These are phyloP conservation scores for Aplysina aerophoba DNA, from an alignment of 37 sponge, comb jelly and placozoan genomes.

Conservation along the genomic window DNA sequence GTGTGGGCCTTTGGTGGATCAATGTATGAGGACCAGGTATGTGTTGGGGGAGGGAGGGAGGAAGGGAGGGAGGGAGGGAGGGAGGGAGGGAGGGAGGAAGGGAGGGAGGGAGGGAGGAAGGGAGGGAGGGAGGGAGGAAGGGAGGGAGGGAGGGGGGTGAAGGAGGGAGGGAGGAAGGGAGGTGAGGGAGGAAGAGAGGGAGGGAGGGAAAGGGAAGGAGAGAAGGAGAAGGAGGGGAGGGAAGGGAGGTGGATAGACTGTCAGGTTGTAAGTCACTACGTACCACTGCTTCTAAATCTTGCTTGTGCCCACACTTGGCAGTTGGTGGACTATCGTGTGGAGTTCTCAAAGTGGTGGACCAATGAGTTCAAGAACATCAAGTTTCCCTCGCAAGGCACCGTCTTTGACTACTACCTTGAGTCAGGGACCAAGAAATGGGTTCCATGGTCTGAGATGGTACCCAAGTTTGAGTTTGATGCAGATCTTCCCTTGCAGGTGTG, in stretches of 20 bases:
- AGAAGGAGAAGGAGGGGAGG: too few species aligned
- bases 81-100: too few species aligned
- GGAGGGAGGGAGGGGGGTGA: too few species aligned
- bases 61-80: too few species aligned
- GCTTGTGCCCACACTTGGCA: not conserved
- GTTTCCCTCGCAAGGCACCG: conserved; percentile 97
- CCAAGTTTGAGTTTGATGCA: conserved; percentile 92
- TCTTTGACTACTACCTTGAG: conserved; percentile 95
- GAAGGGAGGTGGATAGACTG: too few species aligned
- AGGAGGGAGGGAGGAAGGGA: too few species aligned
- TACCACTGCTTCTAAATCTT: not conserved
- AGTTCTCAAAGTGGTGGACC: conserved; percentile 99
- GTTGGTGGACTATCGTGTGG: conserved; percentile 95
- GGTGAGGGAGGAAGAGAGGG: too few species aligned
- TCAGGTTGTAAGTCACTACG: not conserved
- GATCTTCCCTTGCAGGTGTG: conserved; percentile 94
- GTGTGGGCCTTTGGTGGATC: conserved; percentile 99
- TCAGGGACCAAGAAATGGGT: conserved; percentile 85
- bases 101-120: too few species aligned
- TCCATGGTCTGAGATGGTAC: conserved; percentile 91
- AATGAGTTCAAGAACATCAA: conserved; percentile 96
- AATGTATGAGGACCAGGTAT: conserved; percentile 98
- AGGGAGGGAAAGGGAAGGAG: too few species aligned
- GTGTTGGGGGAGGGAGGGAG: too few species aligned
- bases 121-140: too few species aligned